A percentile compares a stretch with the other conserved stretches of the same genome.
These are phyloP conservation scores for Argyra leucocephala DNA, from an alignment of 2,888 invertebrate species.

Conservation along the genomic window DNA sequence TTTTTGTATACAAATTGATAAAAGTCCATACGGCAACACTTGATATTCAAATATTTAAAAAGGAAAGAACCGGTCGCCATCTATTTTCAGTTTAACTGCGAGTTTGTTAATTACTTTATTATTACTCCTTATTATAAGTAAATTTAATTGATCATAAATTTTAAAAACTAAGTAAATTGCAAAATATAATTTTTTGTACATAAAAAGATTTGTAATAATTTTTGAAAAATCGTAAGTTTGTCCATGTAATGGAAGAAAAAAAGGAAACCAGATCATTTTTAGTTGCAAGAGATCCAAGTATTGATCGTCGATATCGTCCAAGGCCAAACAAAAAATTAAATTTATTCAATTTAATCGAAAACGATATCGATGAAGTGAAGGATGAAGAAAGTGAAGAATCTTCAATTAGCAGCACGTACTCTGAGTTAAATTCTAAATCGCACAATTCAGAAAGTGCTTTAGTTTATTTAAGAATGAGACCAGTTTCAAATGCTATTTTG, in stretches of 20 bases:
- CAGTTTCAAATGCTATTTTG: conserved; percentile 25
- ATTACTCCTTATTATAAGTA: no score
- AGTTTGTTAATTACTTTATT: no score
- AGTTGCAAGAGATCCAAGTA: conserved; percentile 34
- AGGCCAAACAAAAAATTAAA: conserved; percentile 31
- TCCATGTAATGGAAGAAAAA: conserved; percentile 14
- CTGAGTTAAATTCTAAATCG: neutral
- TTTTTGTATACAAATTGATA: no score
- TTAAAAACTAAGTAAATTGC: no score
- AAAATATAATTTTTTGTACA: no score
- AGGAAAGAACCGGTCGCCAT: no score
- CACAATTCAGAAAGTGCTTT: conserved; percentile 28
- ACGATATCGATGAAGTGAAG: conserved; percentile 23
- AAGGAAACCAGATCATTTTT: conserved; percentile 35
- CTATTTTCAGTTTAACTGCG: no score
- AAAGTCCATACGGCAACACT: no score
- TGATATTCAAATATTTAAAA: no score
- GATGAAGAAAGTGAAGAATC: conserved; percentile 17
- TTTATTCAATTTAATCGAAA: conserved; percentile 33
- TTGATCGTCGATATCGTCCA: conserved; percentile 36
- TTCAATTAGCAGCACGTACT: conserved; percentile 13
- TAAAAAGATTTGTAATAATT: no score
- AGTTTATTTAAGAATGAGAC: conserved; percentile 38
- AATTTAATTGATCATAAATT: no score
- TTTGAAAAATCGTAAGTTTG: no score